Evolutionary conservation across 2,113 vertebrate genomes (phyloP).

Genomic region (Osmerus eperlanus): DNA sequence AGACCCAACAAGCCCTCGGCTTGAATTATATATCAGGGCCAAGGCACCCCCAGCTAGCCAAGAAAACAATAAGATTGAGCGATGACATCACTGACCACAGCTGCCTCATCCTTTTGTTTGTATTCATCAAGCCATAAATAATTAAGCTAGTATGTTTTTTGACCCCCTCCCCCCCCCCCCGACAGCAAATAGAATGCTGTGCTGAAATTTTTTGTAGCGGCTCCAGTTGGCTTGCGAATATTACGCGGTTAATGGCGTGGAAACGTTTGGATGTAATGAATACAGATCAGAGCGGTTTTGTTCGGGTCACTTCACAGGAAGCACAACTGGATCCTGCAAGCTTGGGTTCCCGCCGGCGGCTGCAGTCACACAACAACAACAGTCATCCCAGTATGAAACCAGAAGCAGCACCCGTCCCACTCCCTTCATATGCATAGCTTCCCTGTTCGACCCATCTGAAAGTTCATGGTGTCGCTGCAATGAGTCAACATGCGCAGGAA

Average conservation of each 20-base stretch:
- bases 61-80: conserved; percentile 26
- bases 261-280: conserved; percentile 67
- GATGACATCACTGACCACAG: conserved; percentile 33
- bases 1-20: conserved; percentile 39
- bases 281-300: conserved; percentile 58
- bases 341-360: conserved; percentile 46
- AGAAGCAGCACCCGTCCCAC: conserved; percentile 31
- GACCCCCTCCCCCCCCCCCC: neutral
- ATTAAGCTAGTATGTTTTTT: conserved; percentile 22
- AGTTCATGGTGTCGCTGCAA: conserved; percentile 25
- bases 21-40: conserved; percentile 48
- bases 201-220: conserved; percentile 39
- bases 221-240: conserved; percentile 46
- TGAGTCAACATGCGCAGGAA: conserved; percentile 35
- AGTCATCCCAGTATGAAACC: conserved; percentile 44
- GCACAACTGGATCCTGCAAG: conserved; percentile 58
- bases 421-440: conserved; percentile 36
- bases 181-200: conserved; percentile 16
- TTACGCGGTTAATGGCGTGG: conserved; percentile 61
- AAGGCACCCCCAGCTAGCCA: conserved; percentile 19
- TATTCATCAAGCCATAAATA: conserved; percentile 42
- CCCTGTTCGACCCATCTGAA: conserved; percentile 30
- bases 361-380: conserved; percentile 39
- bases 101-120: conserved; percentile 21
- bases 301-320: conserved; percentile 64